phyloP scores from a whole-genome alignment of 2,113 vertebrate genomes.

The Naja naja region DNA sequence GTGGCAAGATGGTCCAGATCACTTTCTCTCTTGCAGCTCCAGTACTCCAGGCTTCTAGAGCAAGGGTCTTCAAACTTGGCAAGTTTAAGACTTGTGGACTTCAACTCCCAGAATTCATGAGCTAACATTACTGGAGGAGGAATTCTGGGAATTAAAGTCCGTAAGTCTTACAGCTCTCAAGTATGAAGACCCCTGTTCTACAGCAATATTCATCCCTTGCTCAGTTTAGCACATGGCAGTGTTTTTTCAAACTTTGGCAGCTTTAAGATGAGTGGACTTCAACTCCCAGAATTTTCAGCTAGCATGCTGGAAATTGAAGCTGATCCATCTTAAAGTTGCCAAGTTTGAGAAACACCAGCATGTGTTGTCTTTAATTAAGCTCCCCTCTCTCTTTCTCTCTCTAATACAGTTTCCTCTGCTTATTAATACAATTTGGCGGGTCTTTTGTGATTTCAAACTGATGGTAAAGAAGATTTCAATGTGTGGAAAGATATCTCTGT shows the following conservation, averaged over 20 bases:
- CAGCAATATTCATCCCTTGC: too few relatives aligned
- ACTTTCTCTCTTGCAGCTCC: not conserved
- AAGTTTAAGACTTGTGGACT: too few relatives aligned
- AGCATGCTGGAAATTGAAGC: not conserved
- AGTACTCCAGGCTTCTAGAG: not conserved
- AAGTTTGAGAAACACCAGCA: not conserved
- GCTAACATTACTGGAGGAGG: too few relatives aligned
- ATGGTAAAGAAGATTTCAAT: not conserved
- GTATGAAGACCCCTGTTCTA: not conserved
- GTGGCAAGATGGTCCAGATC: not conserved
- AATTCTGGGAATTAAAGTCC: too few relatives aligned
- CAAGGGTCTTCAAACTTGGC: too few relatives aligned
- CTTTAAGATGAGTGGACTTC: not conserved
- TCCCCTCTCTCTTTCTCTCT: not conserved
- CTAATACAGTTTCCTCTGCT: not conserved
- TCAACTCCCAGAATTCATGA: too few relatives aligned
- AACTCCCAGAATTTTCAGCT: not conserved
- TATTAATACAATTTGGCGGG: not conserved
- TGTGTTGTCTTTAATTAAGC: not conserved
- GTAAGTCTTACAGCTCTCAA: too few relatives aligned
- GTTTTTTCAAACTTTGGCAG: not conserved
- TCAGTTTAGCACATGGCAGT: not conserved
- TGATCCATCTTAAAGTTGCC: not conserved
- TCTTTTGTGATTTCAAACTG: not conserved
- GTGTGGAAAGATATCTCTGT: not conserved